These are phyloP conservation scores for Dryomyza anilis DNA, from an alignment of 2,888 invertebrate species.

Conservation along the genomic window DNA sequence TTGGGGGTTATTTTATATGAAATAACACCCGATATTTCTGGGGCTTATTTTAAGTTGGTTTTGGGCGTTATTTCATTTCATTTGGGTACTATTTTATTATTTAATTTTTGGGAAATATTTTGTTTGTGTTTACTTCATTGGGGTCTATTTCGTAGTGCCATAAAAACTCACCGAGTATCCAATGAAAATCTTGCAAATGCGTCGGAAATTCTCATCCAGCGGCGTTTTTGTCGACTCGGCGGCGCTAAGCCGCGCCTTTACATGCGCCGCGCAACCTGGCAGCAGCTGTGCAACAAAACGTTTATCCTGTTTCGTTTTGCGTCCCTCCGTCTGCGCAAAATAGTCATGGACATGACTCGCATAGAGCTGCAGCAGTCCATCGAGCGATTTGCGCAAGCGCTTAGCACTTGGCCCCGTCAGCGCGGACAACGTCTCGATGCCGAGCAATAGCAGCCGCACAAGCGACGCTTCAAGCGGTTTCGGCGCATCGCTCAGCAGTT, in stretches of 20 bases:
- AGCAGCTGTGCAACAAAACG: slow-evolving; percentile 51
- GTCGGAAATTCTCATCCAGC: slow-evolving; percentile 50
- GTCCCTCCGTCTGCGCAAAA: slow-evolving; percentile 34
- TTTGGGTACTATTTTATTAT: no score
- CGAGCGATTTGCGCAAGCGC: slow-evolving; percentile 39
- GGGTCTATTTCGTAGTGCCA: neutral
- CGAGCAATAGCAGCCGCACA: slow-evolving; percentile 45
- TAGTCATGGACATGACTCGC: slow-evolving; percentile 35
- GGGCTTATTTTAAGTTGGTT: no score
- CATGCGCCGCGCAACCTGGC: slow-evolving; percentile 41
- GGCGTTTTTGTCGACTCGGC: neutral
- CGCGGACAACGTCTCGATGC: slow-evolving; percentile 47
- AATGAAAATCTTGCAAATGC: slow-evolving; percentile 57
- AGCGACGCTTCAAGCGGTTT: slow-evolving; percentile 38
- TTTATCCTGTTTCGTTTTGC: slow-evolving; percentile 43
- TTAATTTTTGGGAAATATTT: no score
- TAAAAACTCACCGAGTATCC: slow-evolving; percentile 52
- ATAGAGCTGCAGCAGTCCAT: slow-evolving; percentile 36
- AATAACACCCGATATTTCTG: no score
- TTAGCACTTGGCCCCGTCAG: slow-evolving; percentile 40
- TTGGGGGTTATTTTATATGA: no score
- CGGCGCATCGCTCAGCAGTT: slow-evolving; percentile 32
- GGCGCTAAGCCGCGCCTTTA: slow-evolving; percentile 36
- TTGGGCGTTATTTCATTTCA: no score
- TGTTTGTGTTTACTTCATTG: no score